Evolutionary conservation across 37 sponge, comb jelly and placozoan genomes (phyloP), one percentile per base, ranked within the genome.

Genomic region (Beroe forskalii): DNA sequence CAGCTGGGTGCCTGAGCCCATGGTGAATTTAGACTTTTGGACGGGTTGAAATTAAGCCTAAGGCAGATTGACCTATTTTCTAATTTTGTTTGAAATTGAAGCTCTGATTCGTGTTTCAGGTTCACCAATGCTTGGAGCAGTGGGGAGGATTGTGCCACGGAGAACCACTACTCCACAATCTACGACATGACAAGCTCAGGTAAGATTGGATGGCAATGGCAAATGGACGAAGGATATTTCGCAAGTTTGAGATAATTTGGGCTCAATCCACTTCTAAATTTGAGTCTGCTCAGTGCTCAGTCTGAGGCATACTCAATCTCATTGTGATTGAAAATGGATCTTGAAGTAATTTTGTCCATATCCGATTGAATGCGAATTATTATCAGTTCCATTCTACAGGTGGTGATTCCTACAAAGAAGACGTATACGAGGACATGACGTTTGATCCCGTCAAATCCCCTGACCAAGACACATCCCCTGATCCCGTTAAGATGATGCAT

Each of bases 401-500:
- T 17, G 12, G 55, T 69, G 72, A 69, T 17, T 1, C 72, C 19
- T 19, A 19, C 8, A 19, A 32, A 3, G 66, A 64, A 6, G 14
- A 37, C 38, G 72, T 36, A 14, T 69, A 69, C 39, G 38, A 69
- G 19, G 8, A 69, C 35, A 69, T 69, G 72, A 69, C 72, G 32
- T 69, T 69, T 36, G 72, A 69, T 17, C 72, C 72, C 32, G 72
- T 48, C 55, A 48, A 12, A 6, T 48, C 55, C 55, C 6, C 55
- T 12, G 12, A 12, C 12, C 55, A 6, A 6, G 12, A 6, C 12
- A 48, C 55, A 17, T 48, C 55, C 55, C 55, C 55, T 17, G 55
- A 48, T 48, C 55, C 55, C 12, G 55, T 48, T 12, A 48, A 48
- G 55, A 48, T 48, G 55, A 48, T 48, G 55, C 55, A 48, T 12